A percentile compares a stretch with the other conserved stretches of the same genome.
These are phyloP conservation scores for Holotrichia oblita DNA, from an alignment of 1,140 invertebrate species.

Conservation along the genomic window DNA sequence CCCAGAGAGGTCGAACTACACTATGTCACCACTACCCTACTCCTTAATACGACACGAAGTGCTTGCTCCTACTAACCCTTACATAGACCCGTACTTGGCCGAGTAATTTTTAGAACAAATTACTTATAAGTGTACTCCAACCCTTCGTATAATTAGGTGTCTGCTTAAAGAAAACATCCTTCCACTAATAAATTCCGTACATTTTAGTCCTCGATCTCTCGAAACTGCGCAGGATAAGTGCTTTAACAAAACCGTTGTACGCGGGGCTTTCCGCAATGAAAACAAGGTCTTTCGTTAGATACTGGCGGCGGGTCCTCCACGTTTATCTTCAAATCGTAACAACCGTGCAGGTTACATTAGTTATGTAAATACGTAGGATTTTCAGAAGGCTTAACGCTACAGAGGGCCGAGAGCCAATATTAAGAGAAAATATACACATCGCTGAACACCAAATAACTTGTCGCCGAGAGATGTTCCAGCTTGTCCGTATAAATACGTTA, in stretches of 20 bases:
- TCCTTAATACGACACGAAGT: background rate
- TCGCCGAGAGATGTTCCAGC: background rate
- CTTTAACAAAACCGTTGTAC: background rate
- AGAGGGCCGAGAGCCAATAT: background rate
- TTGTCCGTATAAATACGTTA: background rate
- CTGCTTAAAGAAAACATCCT: background rate
- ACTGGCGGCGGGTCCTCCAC: background rate
- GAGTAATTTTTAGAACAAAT: background rate
- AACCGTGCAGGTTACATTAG: conserved; percentile 6
- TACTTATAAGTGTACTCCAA: background rate
- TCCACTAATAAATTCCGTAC: conserved; percentile 7
- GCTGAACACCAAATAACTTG: background rate
- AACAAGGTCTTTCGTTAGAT: background rate
- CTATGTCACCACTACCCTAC: background rate
- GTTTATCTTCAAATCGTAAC: conserved; percentile 9
- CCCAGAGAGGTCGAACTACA: background rate
- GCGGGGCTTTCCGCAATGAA: background rate
- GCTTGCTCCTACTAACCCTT: background rate
- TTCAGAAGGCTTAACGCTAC: background rate
- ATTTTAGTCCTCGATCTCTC: background rate
- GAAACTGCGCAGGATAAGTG: background rate
- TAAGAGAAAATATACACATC: conserved; percentile 6
- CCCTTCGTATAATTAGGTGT: background rate
- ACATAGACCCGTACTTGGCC: background rate
- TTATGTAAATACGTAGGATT: conserved; percentile 9